A percentile compares a stretch with the other conserved stretches of the same genome.
Evolutionary conservation across 2,113 vertebrate species (phyloP).

Genomic region (Chlamydotis undulata): DNA sequence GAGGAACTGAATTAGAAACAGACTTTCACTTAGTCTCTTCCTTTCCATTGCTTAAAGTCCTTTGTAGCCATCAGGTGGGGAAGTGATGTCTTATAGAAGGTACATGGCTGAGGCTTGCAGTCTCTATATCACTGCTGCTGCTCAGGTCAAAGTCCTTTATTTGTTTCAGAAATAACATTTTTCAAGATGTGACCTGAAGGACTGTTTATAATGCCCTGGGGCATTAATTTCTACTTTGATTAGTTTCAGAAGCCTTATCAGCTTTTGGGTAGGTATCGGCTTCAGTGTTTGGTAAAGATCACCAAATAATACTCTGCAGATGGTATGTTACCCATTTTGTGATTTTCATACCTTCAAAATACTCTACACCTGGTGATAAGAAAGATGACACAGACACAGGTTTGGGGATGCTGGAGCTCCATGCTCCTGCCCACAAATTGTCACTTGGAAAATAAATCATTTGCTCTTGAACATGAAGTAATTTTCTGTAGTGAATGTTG

Average conservation of each 20-base stretch:
- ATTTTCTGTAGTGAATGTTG: background rate
- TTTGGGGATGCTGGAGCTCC: background rate
- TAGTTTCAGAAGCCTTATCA: background rate
- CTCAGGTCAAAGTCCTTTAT: background rate
- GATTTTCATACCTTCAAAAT: background rate
- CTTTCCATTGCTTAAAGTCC: background rate
- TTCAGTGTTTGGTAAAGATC: background rate
- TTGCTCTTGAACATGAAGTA: background rate
- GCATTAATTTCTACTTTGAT: background rate
- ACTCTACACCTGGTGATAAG: background rate
- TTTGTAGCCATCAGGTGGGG: background rate
- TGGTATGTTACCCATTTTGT: background rate
- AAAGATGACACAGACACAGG: background rate
- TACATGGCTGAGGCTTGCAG: background rate
- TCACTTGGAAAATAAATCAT: background rate
- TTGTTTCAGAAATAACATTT: background rate
- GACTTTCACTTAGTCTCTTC: background rate
- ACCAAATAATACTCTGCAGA: background rate
- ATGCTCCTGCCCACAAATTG: background rate
- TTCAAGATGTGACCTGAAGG: background rate
- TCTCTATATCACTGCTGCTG: background rate
- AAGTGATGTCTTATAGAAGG: background rate
- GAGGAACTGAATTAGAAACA: background rate
- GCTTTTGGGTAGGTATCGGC: background rate
- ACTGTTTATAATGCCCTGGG: background rate